phyloP scores from a whole-genome alignment of 2,888 invertebrate genomes.

The Hyles lineata region DNA sequence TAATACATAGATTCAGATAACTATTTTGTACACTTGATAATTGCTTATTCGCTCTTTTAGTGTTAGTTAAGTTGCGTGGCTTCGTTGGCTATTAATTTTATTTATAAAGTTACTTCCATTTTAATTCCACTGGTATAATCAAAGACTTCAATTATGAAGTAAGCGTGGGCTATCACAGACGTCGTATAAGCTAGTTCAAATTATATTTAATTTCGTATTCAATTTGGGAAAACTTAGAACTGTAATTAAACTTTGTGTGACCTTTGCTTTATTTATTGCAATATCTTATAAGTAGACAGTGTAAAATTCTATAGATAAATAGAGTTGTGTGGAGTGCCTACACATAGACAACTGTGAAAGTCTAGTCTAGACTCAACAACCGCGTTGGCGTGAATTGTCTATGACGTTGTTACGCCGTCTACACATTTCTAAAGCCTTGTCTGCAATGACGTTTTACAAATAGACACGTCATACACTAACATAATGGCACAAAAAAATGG shows the following conservation, averaged over 20 bases:
- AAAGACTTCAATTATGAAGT: neutral
- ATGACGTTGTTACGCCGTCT: neutral
- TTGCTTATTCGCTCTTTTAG: too few species aligned
- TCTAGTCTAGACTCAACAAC: slow-evolving; percentile 4
- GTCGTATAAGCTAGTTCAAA: neutral
- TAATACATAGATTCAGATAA: too few species aligned
- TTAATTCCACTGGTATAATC: neutral
- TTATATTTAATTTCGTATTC: neutral
- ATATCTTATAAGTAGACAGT: neutral
- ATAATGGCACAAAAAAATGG: too few species aligned
- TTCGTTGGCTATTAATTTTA: too few species aligned
- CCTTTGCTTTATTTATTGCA: neutral
- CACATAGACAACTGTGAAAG: neutral
- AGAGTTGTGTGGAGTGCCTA: neutral
- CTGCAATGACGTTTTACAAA: too few species aligned
- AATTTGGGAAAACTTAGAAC: neutral
- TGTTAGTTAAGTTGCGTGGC: too few species aligned
- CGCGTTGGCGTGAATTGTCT: slow-evolving; percentile 3
- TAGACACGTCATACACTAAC: too few species aligned
- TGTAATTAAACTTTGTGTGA: neutral
- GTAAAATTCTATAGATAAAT: neutral
- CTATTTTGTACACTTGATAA: too few species aligned
- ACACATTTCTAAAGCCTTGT: neutral
- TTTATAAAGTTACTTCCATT: too few species aligned
- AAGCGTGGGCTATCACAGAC: neutral